Base-by-base conservation (phyloP, 2,888 invertebrate species). In the Catocala nupta region DNA sequence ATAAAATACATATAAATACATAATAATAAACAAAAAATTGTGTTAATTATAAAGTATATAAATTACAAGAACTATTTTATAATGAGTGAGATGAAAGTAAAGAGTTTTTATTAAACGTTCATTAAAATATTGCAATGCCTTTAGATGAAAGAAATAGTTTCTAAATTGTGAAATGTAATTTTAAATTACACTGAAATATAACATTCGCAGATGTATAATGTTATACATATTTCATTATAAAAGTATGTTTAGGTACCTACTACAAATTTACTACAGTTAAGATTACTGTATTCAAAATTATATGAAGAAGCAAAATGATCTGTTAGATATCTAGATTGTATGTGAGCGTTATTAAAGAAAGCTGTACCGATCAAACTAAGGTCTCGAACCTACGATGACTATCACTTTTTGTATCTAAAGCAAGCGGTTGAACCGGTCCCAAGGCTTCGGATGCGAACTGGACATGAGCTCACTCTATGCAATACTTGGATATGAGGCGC, bases 351-450 rank as follows among this genome's bases (percentile, higher is more conserved):
- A 77, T 67, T 75, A 65, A 78, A 73, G 79, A 81, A 81, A 81
- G 79, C 71, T 68, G 75, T 75, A 76, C 78, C 59, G 55, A 73
- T 69, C 73, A 44, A 61, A 67, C 57, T 68, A 77, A 80, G 83
- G 82, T 83, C 82, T 84, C 71, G 81, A 77, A 75, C 80, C 76
- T 79, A 73, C 77, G 84, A 84, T 87, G 84, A 85, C 85, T 90
- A 90, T 90, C 87, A 84, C 84, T 88, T 88, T 86, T 87, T 87
- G 84, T 84, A 83, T 84, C 82, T 77, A 80, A 80, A 82, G 74
- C 70, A 67, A n/a, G 77, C 67, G 65, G 75, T 73, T 70, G 77
- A 88, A 91, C 91, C 91, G 90, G 91, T 90, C 85, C 59, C 65
- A 63, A 65, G 77, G 72, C 80, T 81, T 81, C 71, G 74, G 78